phyloP scores from a whole-genome alignment of 64 coral and sea anemone genomes.

The Montipora capricornis region DNA sequence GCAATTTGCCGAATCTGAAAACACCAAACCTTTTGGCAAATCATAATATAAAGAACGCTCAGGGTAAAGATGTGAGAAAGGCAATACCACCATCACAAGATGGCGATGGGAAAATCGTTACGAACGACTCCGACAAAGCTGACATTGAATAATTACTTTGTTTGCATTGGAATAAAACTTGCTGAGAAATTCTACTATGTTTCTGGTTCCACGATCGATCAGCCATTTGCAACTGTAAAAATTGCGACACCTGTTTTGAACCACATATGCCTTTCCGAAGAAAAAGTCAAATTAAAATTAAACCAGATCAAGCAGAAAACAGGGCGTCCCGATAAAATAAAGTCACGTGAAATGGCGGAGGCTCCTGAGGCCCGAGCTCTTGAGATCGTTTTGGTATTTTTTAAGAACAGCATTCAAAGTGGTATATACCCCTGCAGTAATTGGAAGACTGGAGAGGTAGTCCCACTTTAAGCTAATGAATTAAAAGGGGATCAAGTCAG shows the following conservation, averaged over 20 bases:
- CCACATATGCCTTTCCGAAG: neutral
- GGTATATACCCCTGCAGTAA: neutral
- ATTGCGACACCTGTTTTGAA: neutral
- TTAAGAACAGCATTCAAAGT: neutral
- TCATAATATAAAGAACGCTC: no score
- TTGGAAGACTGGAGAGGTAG: constrained; percentile 25
- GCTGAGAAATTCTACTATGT: neutral
- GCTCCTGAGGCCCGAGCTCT: neutral
- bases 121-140: constrained; percentile 8
- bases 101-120: neutral
- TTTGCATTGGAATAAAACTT: neutral
- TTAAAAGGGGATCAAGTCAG: constrained; percentile 5
- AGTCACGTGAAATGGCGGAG: neutral
- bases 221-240: neutral
- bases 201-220: neutral
- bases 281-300: neutral
- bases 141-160: neutral
- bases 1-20: no score
- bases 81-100: no score
- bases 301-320: constrained; percentile 11
- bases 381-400: neutral
- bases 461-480: neutral
- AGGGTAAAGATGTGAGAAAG: no score
- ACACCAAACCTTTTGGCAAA: no score
- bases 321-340: neutral